Evolutionary conservation across 2,888 invertebrate species (phyloP).

Genomic region (Nemapogon koenigi): DNA sequence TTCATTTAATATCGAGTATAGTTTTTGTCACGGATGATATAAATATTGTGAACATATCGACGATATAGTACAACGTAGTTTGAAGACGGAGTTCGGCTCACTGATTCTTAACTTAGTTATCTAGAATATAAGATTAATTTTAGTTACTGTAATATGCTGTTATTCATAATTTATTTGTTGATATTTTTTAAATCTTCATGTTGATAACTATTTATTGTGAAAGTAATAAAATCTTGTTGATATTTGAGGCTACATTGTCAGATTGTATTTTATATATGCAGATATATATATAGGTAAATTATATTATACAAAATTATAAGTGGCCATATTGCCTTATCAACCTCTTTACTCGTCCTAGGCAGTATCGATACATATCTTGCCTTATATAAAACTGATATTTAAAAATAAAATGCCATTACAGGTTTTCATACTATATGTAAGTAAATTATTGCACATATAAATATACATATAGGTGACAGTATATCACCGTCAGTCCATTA

Average conservation of each 20-base stretch:
- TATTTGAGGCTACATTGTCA: neutral
- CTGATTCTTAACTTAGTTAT: conserved; percentile 31
- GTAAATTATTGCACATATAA: conserved; percentile 5
- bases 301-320: conserved; percentile 15
- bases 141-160: conserved; percentile 57
- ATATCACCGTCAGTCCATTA: conserved; percentile 40
- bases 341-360: no score
- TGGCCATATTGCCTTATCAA: conserved; percentile 64
- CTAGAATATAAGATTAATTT: conserved; percentile 34
- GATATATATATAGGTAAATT: conserved; percentile 3
- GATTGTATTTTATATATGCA: conserved; percentile 1
- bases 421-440: no score
- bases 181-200: conserved; percentile 64
- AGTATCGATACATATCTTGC: no score
- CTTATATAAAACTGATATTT: no score
- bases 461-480: conserved; percentile 4
- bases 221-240: conserved; percentile 32
- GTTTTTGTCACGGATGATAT: no score
- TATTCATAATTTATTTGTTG: conserved; percentile 66
- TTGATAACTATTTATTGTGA: conserved; percentile 63
- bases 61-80: conserved; percentile 54
- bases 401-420: no score
- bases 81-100: conserved; percentile 37
- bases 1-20: no score
- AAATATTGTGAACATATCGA: no score